Evolutionary conservation across 2,113 vertebrate species (phyloP), one percentile per base, ranked within the genome.

Genomic region (Raja brachyura): DNA sequence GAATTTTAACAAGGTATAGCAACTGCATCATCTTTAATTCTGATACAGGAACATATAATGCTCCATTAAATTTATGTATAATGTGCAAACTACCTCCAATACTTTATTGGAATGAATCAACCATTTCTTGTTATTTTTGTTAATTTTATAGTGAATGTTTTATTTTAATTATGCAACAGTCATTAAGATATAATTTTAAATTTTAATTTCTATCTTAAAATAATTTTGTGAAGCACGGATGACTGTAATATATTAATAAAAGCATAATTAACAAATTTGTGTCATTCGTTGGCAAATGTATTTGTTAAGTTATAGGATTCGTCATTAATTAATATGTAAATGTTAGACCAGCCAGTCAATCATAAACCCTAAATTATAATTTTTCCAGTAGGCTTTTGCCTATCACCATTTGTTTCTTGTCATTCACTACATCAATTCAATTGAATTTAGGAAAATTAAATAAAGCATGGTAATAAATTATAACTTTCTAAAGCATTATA

Each of bases 381-480:
- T 73, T 92, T 92, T 66, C 66, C 63, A 70, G 70, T 92, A 92
- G 39, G 20, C 28, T 92, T 25, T 70, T 73, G 39, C 90, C 70
- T 74, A 11, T 54, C 90, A 48, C 70, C 90, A 92, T 54, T 54
- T 10, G 13, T 3, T 92, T 88, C 70, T 92, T 73, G 90, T 92
- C 66, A 92, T 48, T 68, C 73, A 74, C 90, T 31, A 92, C 68
- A 28, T 70, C 18, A 92, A 70, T 92, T 54, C 90, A 92, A 74
- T 92, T 92, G 68, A 92, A 92, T 92, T 92, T 92, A 25, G 90
- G 25, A 33, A 73, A 92, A 92, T 74, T 92, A 92, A 92, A 39
- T 48, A 31, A 92, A 92, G 90, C 31, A 73, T 7, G 33, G 90
- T 74, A 73, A 54, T 73, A 73, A 92, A 92, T 92, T 92, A 92